phyloP scores from a whole-genome alignment of 2,888 invertebrate genomes.

The Hedya salicella region DNA sequence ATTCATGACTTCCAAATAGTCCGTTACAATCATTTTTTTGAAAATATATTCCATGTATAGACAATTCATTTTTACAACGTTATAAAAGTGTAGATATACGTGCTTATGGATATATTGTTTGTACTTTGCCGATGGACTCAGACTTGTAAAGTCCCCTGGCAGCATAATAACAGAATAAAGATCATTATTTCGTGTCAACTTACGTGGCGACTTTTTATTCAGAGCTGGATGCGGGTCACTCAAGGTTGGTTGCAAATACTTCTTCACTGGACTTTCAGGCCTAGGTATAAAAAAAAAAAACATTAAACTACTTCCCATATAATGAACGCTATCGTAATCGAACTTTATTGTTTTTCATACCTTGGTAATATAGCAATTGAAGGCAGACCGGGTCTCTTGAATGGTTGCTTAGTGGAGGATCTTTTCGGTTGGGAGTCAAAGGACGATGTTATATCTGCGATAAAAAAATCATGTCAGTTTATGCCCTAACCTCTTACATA shows the following conservation, averaged over 20 bases:
- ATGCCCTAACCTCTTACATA: too few relatives aligned
- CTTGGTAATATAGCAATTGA: slow-evolving; percentile 70
- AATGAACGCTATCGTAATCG: neutral
- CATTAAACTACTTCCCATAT: neutral
- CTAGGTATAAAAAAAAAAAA: slow-evolving; percentile 78
- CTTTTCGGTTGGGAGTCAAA: slow-evolving; percentile 75
- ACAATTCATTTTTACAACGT: too few relatives aligned
- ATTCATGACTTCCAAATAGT: too few relatives aligned
- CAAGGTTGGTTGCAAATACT: slow-evolving; percentile 92
- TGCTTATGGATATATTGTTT: too few relatives aligned
- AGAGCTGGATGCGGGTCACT: slow-evolving; percentile 89
- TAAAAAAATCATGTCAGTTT: slow-evolving; percentile 5
- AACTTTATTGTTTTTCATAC: slow-evolving; percentile 51
- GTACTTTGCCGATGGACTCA: too few relatives aligned
- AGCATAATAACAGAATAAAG: too few relatives aligned
- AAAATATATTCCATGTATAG: too few relatives aligned
- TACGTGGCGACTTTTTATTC: slow-evolving; percentile 87
- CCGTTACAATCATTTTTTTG: too few relatives aligned
- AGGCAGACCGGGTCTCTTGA: slow-evolving; percentile 73
- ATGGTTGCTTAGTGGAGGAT: slow-evolving; percentile 72
- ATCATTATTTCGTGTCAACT: too few relatives aligned
- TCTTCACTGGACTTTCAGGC: slow-evolving; percentile 92
- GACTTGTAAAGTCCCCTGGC: too few relatives aligned
- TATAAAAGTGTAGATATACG: too few relatives aligned
- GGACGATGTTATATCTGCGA: slow-evolving; percentile 70